Conservation (phyloP, 2,888 invertebrate species). For the Xanthia icteritia region DNA sequence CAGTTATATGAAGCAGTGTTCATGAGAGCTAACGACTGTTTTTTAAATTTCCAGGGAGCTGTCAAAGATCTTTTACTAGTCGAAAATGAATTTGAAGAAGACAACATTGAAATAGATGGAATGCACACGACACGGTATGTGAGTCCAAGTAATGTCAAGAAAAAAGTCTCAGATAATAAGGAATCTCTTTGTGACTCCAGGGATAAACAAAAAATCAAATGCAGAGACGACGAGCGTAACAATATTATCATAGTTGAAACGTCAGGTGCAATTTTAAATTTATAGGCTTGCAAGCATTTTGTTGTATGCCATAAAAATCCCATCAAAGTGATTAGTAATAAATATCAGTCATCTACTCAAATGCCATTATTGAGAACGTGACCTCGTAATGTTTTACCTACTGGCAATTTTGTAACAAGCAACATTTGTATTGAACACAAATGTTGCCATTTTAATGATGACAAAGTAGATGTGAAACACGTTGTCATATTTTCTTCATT, state of each 20-base stretch:
- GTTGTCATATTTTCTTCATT: neutral
- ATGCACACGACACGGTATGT: conserved; percentile 37
- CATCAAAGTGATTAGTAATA: conserved; percentile 64
- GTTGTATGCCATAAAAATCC: conserved; percentile 57
- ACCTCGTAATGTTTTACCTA: conserved; percentile 66
- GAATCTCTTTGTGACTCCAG: conserved; percentile 25
- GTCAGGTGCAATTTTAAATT: conserved; percentile 29
- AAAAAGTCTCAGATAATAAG: conserved; percentile 21
- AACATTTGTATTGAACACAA: conserved; percentile 43
- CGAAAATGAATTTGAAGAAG: conserved; percentile 5
- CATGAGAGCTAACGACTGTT: no score
- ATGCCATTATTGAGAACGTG: conserved; percentile 65
- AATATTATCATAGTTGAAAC: conserved; percentile 10
- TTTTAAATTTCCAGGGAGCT: neutral
- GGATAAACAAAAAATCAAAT: conserved; percentile 42
- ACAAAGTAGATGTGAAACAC: conserved; percentile 8
- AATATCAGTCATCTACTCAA: conserved; percentile 65
- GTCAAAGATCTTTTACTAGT: neutral
- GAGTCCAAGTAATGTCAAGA: conserved; percentile 22
- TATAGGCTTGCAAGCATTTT: conserved; percentile 49
- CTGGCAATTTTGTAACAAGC: conserved; percentile 61
- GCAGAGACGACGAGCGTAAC: conserved; percentile 4
- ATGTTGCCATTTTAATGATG: conserved; percentile 31
- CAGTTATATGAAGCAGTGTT: neutral
- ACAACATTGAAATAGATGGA: conserved; percentile 14